phyloP scores from a whole-genome alignment of 2,113 vertebrate species.

The Callipepla californica region DNA sequence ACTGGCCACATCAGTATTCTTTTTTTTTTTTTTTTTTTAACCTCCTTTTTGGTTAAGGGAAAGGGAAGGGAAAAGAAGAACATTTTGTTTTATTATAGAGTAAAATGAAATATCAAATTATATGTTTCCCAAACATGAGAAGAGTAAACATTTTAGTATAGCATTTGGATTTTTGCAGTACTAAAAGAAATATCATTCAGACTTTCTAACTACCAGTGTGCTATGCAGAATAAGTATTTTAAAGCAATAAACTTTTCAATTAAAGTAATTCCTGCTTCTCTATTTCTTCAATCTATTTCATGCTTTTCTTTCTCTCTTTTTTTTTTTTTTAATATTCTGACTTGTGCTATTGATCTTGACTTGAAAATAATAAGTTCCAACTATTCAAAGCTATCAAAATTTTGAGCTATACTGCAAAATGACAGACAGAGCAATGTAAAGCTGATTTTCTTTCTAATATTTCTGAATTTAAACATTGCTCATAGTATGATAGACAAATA shows the following conservation, averaged over 20 bases:
- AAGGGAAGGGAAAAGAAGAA: not conserved
- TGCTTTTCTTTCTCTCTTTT: not conserved
- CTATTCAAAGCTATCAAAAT: not conserved
- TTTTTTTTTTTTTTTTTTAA: not conserved
- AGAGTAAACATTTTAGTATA: not conserved
- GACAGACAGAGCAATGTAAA: not conserved
- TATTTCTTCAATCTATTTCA: not conserved
- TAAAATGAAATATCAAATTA: not conserved
- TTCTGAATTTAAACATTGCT: not conserved
- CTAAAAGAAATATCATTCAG: not conserved
- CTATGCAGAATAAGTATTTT: not conserved
- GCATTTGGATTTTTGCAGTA: not conserved
- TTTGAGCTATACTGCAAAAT: not conserved
- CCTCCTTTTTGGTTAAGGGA: not conserved
- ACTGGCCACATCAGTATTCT: not conserved
- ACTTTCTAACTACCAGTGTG: slow-evolving; percentile 12
- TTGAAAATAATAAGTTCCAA: slow-evolving; percentile 33
- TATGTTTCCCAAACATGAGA: not conserved
- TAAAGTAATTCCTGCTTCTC: slow-evolving; percentile 13
- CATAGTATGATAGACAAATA: not conserved
- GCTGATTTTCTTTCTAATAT: not conserved
- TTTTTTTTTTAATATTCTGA: not conserved
- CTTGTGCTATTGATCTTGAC: not conserved
- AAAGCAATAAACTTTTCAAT: slow-evolving; percentile 41
- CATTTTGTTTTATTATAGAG: not conserved